Evolutionary conservation across 2,113 vertebrate genomes (phyloP), one percentile per base, ranked within the genome.

Genomic region (Tichodroma muraria): DNA sequence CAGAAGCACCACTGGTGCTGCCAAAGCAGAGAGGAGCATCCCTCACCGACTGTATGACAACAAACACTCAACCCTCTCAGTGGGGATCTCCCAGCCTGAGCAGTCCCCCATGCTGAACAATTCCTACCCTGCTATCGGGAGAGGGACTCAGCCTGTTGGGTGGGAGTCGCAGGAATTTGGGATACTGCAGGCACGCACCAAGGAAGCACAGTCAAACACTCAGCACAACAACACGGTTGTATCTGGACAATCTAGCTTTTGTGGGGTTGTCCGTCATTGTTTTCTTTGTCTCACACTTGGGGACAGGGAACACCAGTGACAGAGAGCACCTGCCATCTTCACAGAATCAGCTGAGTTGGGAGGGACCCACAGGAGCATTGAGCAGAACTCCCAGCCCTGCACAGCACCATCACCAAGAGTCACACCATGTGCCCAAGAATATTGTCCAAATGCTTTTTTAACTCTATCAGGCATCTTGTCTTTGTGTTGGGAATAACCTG

Each of bases 1-100:
- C 30, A 85, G 53, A 40, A 72, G 53, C 42, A 63, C 9, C 16
- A 6, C 7, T 1, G 3, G 18, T 17, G 30, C 21, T 88, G 15
- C 35, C 53, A 50, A 50, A 72, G 57, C 27, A 47, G 31, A 68
- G 33, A 56, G 21, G 21, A 89, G 8, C 31, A 28, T 44, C 60
- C 33, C 45, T 88, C 3, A 0, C 5, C 6, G 35, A 5, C 1
- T 7, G 0, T 42, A 59, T 1, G 0, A 38, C 38, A 45, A 71
- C 25, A 81, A 42, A 20, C 0, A 2, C 19, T 68, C 50, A 38
- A 20, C 5, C 23, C 18, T 49, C 9, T 54, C 75, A 60, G 27
- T 2, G 0, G 6, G 8, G 40, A 56, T 16, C 3, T 31, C 49
- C 19, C 44, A 80, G 44, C 18, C 38, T 42, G 40, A 69, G 44